Percentiles rank a stretch among this genome's conserved stretches.
These are phyloP conservation scores for Carassius carassius DNA, from an alignment of 2,113 vertebrate genomes.

Conservation along the genomic window DNA sequence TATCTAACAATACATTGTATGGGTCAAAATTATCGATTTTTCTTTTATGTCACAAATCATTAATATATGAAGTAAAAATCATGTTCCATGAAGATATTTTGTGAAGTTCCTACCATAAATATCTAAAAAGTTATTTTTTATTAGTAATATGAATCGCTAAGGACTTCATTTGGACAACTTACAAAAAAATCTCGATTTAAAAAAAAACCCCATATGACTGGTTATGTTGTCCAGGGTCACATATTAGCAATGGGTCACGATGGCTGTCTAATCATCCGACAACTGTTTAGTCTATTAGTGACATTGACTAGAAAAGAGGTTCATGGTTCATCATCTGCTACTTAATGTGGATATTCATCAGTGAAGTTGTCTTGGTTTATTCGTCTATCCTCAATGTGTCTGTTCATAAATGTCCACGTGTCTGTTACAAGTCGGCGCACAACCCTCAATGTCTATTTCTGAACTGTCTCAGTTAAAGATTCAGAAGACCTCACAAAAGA, in stretches of 20 bases:
- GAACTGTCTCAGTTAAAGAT: neutral
- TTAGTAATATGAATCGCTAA: no score
- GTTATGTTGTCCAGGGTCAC: neutral
- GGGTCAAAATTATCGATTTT: no score
- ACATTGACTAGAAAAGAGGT: neutral
- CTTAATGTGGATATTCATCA: neutral
- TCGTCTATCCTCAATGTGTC: neutral
- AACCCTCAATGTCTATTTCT: neutral
- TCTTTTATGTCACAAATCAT: no score
- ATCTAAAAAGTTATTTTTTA: no score
- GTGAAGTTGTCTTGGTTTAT: neutral
- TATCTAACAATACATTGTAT: no score
- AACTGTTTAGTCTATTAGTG: neutral
- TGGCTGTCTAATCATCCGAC: neutral
- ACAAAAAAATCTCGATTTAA: no score
- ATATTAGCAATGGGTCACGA: neutral
- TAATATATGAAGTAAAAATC: no score
- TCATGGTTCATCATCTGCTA: neutral
- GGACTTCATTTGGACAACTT: no score
- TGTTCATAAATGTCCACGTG: neutral
- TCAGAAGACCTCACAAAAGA: constrained; percentile 5
- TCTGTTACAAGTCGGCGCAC: neutral
- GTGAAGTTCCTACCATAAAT: no score
- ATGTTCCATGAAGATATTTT: no score
- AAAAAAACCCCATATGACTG: no score